Evolutionary conservation across 2,888 invertebrate genomes (phyloP), one percentile per base, ranked within the genome.

Genomic region (Diachrysia chrysitis): DNA sequence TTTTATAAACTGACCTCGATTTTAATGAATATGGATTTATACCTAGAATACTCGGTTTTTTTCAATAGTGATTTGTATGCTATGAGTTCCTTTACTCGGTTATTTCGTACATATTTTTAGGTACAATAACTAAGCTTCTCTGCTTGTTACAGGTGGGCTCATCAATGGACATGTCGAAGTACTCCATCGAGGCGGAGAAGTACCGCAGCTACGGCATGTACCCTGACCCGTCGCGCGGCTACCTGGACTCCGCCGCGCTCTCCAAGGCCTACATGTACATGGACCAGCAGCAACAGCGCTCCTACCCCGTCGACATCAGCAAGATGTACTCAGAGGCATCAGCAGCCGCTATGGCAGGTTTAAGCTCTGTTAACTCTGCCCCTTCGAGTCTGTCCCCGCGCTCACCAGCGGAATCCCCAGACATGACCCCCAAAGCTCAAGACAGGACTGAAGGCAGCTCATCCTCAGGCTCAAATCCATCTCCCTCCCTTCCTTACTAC

Each of bases 211-310:
- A 97, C 92, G 96, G 97, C 69, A 97, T 97, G 97, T 97, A 97
- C 85, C 96, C 97, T 0, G 97, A 97, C 80, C 97, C 97, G 0
- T 97, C 97, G 23, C 95, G 97, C 1, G 96, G 96, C 63, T 97
- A 97, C 87, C 93, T 97, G 61, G 97, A 97, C 88, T 96, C 97
- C 0, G 97, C 97, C 2, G 97, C 97, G 9, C 91, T 97, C 14
- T 96, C 97, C 85, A 97, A 97, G 87, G 97, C 97, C 0, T 97
- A 97, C 90, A 96, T 97, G 95, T 97, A 97, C 91, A 97, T 97
- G 97, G 97, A 97, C 82, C 96, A 96, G 71, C 96, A 95, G 60
- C 96, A 95, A 66, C 95, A 95, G 25, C 87, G 95, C 69, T 90
- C 94, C 0, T 96, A 96, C 69, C 95, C 96, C 0, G 94, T 97